Percentiles rank a stretch among this genome's conserved stretches.
phyloP scores from a whole-genome alignment of 1,140 invertebrate species.

The Laupala kohalensis region DNA sequence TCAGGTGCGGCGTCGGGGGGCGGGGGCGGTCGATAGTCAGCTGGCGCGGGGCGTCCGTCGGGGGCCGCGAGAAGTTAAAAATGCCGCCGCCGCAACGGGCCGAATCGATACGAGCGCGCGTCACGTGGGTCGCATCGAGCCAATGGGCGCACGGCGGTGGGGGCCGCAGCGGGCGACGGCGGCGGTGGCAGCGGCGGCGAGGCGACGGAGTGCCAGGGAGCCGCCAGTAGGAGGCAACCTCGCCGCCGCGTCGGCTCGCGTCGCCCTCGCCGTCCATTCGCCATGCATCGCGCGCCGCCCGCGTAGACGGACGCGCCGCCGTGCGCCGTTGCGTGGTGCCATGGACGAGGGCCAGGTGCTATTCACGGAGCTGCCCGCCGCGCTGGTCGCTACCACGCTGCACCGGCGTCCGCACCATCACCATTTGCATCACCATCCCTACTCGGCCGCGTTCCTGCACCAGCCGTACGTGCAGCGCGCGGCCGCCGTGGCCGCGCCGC shows the following conservation, averaged over 20 bases:
- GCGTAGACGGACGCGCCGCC: background rate
- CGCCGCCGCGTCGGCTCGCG: background rate
- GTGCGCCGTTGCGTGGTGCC: background rate
- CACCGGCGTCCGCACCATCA: background rate
- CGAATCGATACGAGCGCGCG: conserved; percentile 6
- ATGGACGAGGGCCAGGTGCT: conserved; percentile 6
- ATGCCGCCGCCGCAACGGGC: conserved; percentile 8
- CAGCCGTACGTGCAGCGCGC: conserved; percentile 6
- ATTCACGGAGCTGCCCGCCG: conserved; percentile 6
- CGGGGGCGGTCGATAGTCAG: background rate
- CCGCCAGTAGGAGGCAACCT: background rate
- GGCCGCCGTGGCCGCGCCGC: too few species aligned
- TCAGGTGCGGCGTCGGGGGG: background rate
- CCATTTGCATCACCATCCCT: conserved; percentile 2
- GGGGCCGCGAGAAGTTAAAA: conserved; percentile 8
- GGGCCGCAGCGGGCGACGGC: background rate
- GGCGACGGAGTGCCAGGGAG: background rate
- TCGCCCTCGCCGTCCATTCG: background rate
- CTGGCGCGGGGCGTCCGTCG: background rate
- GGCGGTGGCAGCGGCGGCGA: background rate
- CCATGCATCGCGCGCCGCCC: conserved; percentile 3
- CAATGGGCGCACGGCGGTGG: background rate
- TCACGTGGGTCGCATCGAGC: background rate
- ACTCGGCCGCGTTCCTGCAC: background rate
- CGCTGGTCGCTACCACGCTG: conserved; percentile 4